phyloP scores from a whole-genome alignment of 1,140 invertebrate species.

The Trichomalopsis sarcophagae region DNA sequence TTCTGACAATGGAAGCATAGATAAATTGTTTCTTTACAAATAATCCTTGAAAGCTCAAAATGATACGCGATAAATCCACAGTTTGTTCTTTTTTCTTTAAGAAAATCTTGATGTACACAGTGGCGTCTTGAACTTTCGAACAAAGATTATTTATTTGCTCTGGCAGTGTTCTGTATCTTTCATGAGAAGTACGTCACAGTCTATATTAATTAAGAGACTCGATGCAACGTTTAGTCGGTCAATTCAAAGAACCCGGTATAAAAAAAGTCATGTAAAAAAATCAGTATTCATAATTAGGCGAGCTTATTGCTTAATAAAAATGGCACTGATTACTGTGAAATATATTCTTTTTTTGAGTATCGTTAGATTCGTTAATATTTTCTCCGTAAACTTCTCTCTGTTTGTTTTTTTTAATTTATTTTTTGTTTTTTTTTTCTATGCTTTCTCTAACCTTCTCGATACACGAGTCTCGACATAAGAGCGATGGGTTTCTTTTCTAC shows the following conservation, averaged over 20 bases:
- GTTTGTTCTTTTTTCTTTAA: conserved; percentile 9
- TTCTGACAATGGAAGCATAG: conserved; percentile 65
- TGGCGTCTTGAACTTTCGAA: conserved; percentile 13
- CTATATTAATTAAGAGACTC: conserved; percentile 54
- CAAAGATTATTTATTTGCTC: conserved; percentile 42
- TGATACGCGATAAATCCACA: conserved; percentile 22
- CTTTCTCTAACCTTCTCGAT: conserved; percentile 28
- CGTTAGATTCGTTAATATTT: conserved; percentile 56
- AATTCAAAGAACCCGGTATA: conserved; percentile 55
- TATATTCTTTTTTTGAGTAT: conserved; percentile 57
- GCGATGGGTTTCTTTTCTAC: conserved; percentile 56
- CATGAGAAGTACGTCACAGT: conserved; percentile 55
- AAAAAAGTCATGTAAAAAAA: conserved; percentile 53
- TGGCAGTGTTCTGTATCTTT: conserved; percentile 64
- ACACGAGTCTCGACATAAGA: conserved; percentile 52
- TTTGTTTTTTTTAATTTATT: conserved; percentile 11
- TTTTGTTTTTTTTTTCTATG: conserved; percentile 19
- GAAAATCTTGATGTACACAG: conserved; percentile 21
- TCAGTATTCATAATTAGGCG: conserved; percentile 59
- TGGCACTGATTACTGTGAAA: conserved; percentile 70
- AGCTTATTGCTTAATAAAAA: conserved; percentile 72
- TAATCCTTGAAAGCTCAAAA: conserved; percentile 13
- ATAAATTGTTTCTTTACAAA: conserved; percentile 18
- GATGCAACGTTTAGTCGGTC: conserved; percentile 51
- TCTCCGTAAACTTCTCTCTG: background rate